Base-by-base conservation (phyloP, 2,113 vertebrate genomes). In the Thomomys bottae region DNA sequence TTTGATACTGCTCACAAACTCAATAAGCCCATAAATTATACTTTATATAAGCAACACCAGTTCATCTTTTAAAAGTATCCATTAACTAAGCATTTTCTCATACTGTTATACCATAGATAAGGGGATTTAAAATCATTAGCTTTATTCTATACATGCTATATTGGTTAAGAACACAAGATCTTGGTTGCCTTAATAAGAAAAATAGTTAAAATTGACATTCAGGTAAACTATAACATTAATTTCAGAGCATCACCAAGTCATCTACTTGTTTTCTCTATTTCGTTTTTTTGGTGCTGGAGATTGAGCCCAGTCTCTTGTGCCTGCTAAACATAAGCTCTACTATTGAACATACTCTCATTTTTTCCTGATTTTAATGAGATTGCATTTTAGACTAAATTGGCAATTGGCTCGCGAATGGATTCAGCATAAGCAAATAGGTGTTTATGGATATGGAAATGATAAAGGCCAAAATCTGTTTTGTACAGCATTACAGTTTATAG, bases 331-430 rank as follows among this genome's bases (percentile, higher is more conserved):
- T 61, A 18, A 3, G 12, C 42, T 84, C 7, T 59, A 40, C 26
- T 32, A 49, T 38, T 76, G 71, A 76, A 32, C 71, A 66, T 14
- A 34, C 61, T 20, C 21, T 6, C 57, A 68, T 21, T 7, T 8
- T 30, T 40, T 83, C 66, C 81, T 64, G 34, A 6, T 87, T 3
- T 84, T 68, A 93, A 97, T 91, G 79, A 86, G 59, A 93, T 61
- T 90, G 86, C 67, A 91, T 23, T 85, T 93, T 79, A 94, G 66
- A 96, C 84, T 61, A 87, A 71, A 94, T 30, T 77, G 81, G 83
- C 87, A 79, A 92, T 32, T 91, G 95, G 92, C 81, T 84, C 86
- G 72, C 96, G 77, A 81, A 75, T 34, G 78, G 66, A 95, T 66
- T 93, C 32, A 36, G 54, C n/a, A 57, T 63, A 87, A 90, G 26